Base-by-base conservation (phyloP, 2,113 vertebrate genomes). In the Cygnus buccinator region DNA sequence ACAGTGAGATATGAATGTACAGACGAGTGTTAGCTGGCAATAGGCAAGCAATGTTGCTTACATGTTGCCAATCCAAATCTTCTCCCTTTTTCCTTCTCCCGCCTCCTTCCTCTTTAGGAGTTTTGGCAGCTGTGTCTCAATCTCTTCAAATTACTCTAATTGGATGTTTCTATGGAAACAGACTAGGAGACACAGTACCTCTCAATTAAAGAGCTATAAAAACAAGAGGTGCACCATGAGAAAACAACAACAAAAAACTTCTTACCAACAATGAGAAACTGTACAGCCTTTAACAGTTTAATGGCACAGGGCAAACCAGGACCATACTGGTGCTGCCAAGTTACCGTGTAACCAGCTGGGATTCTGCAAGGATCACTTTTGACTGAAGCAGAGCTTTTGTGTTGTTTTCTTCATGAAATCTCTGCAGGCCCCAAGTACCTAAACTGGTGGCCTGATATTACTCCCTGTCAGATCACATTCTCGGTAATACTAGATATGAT, bases 61-160 rank as follows among this genome's bases (percentile, higher is more conserved):
- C 26, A 74, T 94, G 94, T 90, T 97, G 95, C 96, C 94, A 97
- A 93, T 83, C 67, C 70, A 87, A 96, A 92, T 79, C 73, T 90
- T 94, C 70, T 87, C 43, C 37, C 50, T 16, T 85, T 78, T 76
- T 46, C 44, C 21, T 29, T 29, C 21, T 26, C 43, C 13, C 16
- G 46, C 33, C 87, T 92, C 31, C 41, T 90, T 84, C 94, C 72
- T 70, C 59, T 81, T 74, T 22, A 88, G 87, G 75, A 96, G 77
- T 97, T 97, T 97, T 97, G 97, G 97, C 97, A 97, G 91, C 73
- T 95, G 25, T 95, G 29, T 78, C 71, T 96, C 86, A 84, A 12
- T 65, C 54, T 96, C 93, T 98, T 97, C 93, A 96, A 95, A 94
- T 97, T 95, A 92, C 50, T 91, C 90, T 97, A 97, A 98, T 94